Evolutionary conservation across 2,888 invertebrate species (phyloP).

Genomic region (Lycophotia porphyrea): DNA sequence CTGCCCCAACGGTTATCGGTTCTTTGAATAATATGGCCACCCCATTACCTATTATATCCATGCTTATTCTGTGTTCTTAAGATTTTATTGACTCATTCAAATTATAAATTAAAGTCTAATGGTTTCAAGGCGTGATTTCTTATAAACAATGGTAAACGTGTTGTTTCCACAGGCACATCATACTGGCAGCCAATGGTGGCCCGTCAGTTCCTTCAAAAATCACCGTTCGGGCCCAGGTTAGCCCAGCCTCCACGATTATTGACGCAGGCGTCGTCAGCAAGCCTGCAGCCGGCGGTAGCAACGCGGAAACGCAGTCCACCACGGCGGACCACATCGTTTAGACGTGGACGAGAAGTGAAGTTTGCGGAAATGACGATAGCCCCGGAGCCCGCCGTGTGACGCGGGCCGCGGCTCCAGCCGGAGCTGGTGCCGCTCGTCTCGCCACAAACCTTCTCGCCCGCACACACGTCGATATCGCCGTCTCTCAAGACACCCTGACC

Average conservation of each 20-base stretch:
- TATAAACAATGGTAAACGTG: constrained; percentile 22
- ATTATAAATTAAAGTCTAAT: neutral
- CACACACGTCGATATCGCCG: constrained; percentile 63
- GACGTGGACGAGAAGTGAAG: constrained; percentile 89
- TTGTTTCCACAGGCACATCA: constrained; percentile 80
- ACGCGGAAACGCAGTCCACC: constrained; percentile 80
- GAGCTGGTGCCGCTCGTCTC: constrained; percentile 89
- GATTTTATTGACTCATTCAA: neutral
- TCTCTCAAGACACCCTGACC: constrained; percentile 79
- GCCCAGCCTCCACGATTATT: constrained; percentile 78
- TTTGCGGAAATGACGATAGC: constrained; percentile 84
- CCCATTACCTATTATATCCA: neutral
- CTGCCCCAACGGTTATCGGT: neutral
- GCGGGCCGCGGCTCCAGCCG: constrained; percentile 89
- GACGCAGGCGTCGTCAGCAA: constrained; percentile 86
- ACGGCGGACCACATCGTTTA: constrained; percentile 85
- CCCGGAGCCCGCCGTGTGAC: constrained; percentile 85
- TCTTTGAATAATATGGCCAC: neutral
- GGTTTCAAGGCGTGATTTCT: constrained; percentile 4
- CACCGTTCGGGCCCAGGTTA: constrained; percentile 90
- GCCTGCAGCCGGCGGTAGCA: constrained; percentile 82
- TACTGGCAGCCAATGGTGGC: constrained; percentile 93
- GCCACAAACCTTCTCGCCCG: constrained; percentile 70
- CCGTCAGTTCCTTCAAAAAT: constrained; percentile 93
- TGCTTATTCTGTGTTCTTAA: neutral